These are phyloP conservation scores for Chymomyza fuscimana DNA, from an alignment of 2,888 invertebrate species.

Conservation along the genomic window DNA sequence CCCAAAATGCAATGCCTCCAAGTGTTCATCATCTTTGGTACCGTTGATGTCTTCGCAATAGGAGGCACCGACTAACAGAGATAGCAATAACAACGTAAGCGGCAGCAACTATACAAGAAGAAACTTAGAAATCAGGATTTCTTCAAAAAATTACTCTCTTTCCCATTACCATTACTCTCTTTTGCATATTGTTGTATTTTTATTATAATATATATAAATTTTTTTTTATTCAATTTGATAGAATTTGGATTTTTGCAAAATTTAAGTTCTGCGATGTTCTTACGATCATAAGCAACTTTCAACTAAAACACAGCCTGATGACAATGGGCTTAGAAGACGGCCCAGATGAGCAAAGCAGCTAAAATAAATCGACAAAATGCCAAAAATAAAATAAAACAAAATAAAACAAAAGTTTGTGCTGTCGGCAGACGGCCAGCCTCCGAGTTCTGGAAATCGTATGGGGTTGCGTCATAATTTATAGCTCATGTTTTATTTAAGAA, in stretches of 20 bases:
- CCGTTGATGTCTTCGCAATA: constrained; percentile 24
- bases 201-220: neutral
- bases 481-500: constrained; percentile 51
- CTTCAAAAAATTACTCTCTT: neutral
- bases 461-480: constrained; percentile 73
- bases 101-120: constrained; percentile 38
- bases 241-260: neutral
- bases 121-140: neutral
- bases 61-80: constrained; percentile 28
- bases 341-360: constrained; percentile 60
- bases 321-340: constrained; percentile 28
- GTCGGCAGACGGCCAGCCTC: constrained; percentile 31
- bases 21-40: constrained; percentile 36
- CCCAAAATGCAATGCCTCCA: constrained; percentile 65
- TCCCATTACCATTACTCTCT: neutral
- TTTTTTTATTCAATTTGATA: constrained; percentile 10
- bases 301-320: constrained; percentile 40
- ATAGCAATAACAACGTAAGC: constrained; percentile 25
- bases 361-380: constrained; percentile 55
- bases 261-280: constrained; percentile 33
- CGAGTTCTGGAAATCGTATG: constrained; percentile 28
- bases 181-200: constrained; percentile 29
- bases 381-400: constrained; percentile 50
- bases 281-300: constrained; percentile 38
- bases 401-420: constrained; percentile 47